These are phyloP conservation scores for Eudemis profundana DNA, from an alignment of 2,888 invertebrate genomes.

Conservation along the genomic window DNA sequence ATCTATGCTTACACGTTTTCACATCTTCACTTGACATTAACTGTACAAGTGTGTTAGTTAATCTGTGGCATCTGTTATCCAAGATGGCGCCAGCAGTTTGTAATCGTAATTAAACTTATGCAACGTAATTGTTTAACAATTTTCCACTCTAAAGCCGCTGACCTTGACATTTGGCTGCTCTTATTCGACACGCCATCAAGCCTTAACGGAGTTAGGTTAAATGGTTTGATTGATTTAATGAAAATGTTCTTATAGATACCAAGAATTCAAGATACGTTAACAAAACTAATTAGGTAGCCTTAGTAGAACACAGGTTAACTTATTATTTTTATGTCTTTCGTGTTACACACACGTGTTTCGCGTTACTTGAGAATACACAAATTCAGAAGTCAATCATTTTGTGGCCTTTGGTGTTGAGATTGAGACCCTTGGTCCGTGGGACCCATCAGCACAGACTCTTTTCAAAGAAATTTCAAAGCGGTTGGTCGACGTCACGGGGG, in stretches of 20 bases:
- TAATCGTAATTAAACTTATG: conserved; percentile 40
- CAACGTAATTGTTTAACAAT: conserved; percentile 42
- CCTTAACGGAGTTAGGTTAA: conserved; percentile 25
- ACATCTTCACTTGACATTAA: neutral
- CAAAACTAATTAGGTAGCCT: too few species aligned
- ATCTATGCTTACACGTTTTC: neutral
- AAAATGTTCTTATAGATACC: neutral
- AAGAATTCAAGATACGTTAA: too few species aligned
- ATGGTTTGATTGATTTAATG: conserved; percentile 15
- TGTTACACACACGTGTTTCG: too few species aligned
- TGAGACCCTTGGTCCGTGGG: too few species aligned
- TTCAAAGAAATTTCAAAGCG: too few species aligned
- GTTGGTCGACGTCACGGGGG: too few species aligned
- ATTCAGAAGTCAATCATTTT: too few species aligned
- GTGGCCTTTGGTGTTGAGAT: too few species aligned
- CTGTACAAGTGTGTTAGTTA: neutral
- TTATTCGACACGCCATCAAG: conserved; percentile 29
- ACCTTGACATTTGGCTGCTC: conserved; percentile 40
- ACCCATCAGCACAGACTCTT: too few species aligned
- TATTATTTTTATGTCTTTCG: too few species aligned
- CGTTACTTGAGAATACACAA: too few species aligned
- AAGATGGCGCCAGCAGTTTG: conserved; percentile 33
- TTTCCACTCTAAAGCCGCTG: conserved; percentile 25
- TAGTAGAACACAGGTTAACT: too few species aligned
- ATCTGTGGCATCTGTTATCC: conserved; percentile 33